phyloP scores from a whole-genome alignment of 2,797 vertebrate genomes.

The Gobio occitaniae region DNA sequence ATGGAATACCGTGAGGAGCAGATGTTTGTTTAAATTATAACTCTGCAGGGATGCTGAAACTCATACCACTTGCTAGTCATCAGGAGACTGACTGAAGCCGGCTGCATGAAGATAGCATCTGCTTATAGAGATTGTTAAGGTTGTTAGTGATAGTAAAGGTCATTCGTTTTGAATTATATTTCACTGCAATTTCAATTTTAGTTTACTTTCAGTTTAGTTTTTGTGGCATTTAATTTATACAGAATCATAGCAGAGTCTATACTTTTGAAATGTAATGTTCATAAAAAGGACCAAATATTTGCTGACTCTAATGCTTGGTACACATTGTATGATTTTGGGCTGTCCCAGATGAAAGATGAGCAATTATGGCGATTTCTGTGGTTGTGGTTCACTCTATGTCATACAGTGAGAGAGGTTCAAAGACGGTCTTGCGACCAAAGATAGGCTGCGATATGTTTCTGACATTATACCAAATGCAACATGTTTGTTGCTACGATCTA shows the following conservation, averaged over 20 bases:
- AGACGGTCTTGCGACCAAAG: too few species aligned
- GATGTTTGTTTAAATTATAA: constrained; percentile 36
- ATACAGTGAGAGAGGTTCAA: too few species aligned
- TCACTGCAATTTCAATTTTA: neutral
- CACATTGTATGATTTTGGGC: too few species aligned
- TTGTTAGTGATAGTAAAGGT: neutral
- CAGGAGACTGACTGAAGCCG: constrained; percentile 3
- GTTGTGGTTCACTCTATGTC: too few species aligned
- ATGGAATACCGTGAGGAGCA: constrained; percentile 3
- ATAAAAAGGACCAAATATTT: neutral
- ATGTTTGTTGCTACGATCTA: too few species aligned
- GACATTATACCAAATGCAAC: too few species aligned
- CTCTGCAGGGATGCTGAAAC: neutral
- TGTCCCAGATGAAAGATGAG: too few species aligned
- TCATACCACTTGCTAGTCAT: constrained; percentile 14
- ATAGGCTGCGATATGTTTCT: too few species aligned
- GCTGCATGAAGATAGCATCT: constrained; percentile 25
- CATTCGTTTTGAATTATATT: neutral
- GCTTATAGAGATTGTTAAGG: neutral
- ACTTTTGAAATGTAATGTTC: neutral
- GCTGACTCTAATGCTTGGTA: neutral
- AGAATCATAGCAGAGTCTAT: neutral
- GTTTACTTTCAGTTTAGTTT: neutral
- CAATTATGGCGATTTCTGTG: too few species aligned
- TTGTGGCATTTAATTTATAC: neutral